phyloP scores from a whole-genome alignment of 1,140 invertebrate genomes.

The Formica selysi region DNA sequence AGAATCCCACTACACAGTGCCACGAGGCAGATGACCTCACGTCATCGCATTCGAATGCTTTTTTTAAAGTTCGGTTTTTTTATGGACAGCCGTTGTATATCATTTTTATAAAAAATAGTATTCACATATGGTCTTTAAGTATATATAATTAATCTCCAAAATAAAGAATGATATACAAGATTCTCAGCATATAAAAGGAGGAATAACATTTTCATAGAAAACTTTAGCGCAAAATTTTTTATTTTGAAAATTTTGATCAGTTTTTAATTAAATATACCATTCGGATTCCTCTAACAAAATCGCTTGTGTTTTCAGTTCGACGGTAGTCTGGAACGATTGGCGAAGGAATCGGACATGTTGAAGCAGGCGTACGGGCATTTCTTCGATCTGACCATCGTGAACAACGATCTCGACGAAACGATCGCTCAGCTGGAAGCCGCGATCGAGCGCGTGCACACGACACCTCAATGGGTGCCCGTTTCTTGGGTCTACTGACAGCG shows the following conservation, averaged over 20 bases:
- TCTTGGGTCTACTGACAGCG: conserved; percentile 97
- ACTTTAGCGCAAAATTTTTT: neutral
- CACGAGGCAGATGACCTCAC: too few species aligned
- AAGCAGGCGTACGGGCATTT: conserved; percentile 98
- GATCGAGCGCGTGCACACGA: conserved; percentile 95
- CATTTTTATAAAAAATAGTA: neutral
- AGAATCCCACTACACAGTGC: too few species aligned
- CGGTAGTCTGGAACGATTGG: conserved; percentile 97
- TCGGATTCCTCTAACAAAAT: neutral
- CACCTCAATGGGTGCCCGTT: conserved; percentile 98
- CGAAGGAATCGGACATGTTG: conserved; percentile 98
- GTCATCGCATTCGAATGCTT: too few species aligned
- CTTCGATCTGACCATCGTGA: conserved; percentile 99
- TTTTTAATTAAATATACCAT: neutral
- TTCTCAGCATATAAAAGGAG: neutral
- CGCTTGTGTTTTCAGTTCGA: conserved; percentile 91
- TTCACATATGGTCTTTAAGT: neutral
- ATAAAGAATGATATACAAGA: neutral
- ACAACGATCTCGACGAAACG: conserved; percentile 99
- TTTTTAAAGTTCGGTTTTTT: too few species aligned
- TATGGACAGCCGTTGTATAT: neutral
- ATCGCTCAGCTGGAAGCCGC: conserved; percentile 96
- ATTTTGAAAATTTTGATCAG: neutral
- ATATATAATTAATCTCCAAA: neutral
- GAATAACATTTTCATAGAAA: neutral